Evolutionary conservation across 2,113 vertebrate species (phyloP).

Genomic region (Sapayoa aenigma): DNA sequence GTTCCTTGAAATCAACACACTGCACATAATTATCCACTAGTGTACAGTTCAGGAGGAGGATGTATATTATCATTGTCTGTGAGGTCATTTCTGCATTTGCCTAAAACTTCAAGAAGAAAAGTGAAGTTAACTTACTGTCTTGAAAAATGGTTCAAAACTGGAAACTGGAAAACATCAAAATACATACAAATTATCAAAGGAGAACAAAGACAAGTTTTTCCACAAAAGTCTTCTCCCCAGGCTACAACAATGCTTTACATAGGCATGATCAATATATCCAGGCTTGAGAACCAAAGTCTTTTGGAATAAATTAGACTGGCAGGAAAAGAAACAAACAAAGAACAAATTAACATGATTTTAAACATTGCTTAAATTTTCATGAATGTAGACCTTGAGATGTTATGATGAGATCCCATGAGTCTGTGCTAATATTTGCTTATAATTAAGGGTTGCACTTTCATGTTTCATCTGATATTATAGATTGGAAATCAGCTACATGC

Average conservation of each 20-base stretch:
- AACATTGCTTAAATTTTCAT: constrained; percentile 85
- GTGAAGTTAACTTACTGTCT: constrained; percentile 44
- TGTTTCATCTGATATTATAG: constrained; percentile 76
- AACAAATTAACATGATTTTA: constrained; percentile 85
- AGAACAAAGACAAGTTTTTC: constrained; percentile 79
- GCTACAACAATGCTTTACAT: constrained; percentile 76
- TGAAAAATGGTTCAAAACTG: constrained; percentile 69
- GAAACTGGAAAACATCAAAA: constrained; percentile 73
- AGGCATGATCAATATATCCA: constrained; percentile 76
- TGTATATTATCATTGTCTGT: not conserved
- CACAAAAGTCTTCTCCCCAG: constrained; percentile 76
- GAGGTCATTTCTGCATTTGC: constrained; percentile 41
- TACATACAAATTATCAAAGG: constrained; percentile 78
- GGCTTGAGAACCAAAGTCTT: constrained; percentile 78
- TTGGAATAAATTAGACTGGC: constrained; percentile 81
- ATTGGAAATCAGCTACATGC: constrained; percentile 69
- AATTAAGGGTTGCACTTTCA: constrained; percentile 81
- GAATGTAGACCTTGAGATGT: constrained; percentile 81
- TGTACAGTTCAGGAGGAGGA: constrained; percentile 16
- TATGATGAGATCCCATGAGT: constrained; percentile 82
- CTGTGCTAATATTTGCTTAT: constrained; percentile 79
- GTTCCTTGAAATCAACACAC: constrained; percentile 29
- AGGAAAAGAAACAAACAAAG: constrained; percentile 82
- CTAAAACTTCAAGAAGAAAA: constrained; percentile 50
- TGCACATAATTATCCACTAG: constrained; percentile 12